Percentiles rank a stretch among this genome's conserved stretches.
Conservation (phyloP, 1,140 invertebrate species). For the Calephelis virginiensis region DNA sequence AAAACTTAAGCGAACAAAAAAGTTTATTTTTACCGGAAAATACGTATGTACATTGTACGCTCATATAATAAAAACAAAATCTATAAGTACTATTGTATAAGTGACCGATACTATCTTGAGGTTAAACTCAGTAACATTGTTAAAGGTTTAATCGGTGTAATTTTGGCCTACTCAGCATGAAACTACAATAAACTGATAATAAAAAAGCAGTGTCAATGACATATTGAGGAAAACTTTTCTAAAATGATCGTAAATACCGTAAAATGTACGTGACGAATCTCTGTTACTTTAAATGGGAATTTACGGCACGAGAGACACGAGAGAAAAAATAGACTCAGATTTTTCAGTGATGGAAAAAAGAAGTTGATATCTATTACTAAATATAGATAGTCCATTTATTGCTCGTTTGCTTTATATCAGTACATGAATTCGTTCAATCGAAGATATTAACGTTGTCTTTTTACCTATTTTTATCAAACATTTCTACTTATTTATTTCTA, state of each 20-base stretch:
- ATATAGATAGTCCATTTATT: too few species aligned
- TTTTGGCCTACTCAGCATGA: slow-evolving; percentile 31
- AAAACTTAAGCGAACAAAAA: too few species aligned
- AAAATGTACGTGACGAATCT: slow-evolving; percentile 60
- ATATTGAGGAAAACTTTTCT: slow-evolving; percentile 61
- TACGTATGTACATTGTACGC: too few species aligned
- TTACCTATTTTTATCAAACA: too few species aligned
- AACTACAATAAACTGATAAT: slow-evolving; percentile 29
- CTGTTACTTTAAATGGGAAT: slow-evolving; percentile 42
- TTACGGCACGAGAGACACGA: slow-evolving; percentile 32
- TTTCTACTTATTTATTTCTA: too few species aligned
- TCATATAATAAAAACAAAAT: slow-evolving; percentile 5
- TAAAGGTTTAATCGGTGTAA: slow-evolving; percentile 25
- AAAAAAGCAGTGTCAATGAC: slow-evolving; percentile 53
- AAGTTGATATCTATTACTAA: too few species aligned
- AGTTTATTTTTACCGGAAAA: too few species aligned
- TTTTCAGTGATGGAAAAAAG: slow-evolving; percentile 18
- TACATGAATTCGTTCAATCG: too few species aligned
- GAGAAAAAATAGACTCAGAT: slow-evolving; percentile 20
- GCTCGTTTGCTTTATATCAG: too few species aligned
- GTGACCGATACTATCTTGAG: not conserved
- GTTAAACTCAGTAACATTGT: not conserved
- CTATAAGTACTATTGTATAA: not conserved
- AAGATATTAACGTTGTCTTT: too few species aligned
- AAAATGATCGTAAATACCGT: slow-evolving; percentile 53